Evolutionary conservation across 2,888 invertebrate genomes (phyloP).

Genomic region (Poecilus cupreus): DNA sequence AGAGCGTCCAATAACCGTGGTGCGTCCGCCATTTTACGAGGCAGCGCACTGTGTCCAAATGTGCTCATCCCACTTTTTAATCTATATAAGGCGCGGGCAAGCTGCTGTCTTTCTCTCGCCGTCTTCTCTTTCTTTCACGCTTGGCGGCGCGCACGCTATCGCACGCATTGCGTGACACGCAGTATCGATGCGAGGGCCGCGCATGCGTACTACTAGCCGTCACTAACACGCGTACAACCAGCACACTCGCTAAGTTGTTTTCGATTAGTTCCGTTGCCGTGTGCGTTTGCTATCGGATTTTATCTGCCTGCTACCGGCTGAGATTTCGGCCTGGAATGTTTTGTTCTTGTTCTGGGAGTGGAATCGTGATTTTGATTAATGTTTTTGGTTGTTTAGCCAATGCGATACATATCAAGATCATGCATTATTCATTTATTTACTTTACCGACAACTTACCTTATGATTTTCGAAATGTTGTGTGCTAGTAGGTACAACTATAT

Average conservation of each 20-base stretch:
- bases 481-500: background rate
- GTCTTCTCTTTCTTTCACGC: conserved; percentile 61
- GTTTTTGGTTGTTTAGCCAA: conserved; percentile 41
- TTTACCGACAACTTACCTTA: background rate
- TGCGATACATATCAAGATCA: conserved; percentile 15
- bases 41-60: conserved; percentile 60
- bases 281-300: background rate
- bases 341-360: conserved; percentile 6
- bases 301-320: conserved; percentile 14
- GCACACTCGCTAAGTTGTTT: conserved; percentile 44
- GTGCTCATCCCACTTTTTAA: conserved; percentile 71
- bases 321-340: conserved; percentile 24
- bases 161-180: conserved; percentile 67
- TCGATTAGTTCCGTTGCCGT: conserved; percentile 24
- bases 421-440: conserved; percentile 33
- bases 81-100: conserved; percentile 68
- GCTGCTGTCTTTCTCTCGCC: conserved; percentile 11
- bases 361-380: conserved; percentile 27
- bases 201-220: conserved; percentile 65
- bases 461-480: background rate
- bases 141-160: conserved; percentile 65
- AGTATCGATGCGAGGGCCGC: conserved; percentile 66
- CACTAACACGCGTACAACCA: background rate
- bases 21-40: conserved; percentile 70
- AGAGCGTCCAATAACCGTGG: conserved; percentile 61